Evolutionary conservation across 2,113 vertebrate genomes (phyloP).

Genomic region (Oncorhynchus mykiss): DNA sequence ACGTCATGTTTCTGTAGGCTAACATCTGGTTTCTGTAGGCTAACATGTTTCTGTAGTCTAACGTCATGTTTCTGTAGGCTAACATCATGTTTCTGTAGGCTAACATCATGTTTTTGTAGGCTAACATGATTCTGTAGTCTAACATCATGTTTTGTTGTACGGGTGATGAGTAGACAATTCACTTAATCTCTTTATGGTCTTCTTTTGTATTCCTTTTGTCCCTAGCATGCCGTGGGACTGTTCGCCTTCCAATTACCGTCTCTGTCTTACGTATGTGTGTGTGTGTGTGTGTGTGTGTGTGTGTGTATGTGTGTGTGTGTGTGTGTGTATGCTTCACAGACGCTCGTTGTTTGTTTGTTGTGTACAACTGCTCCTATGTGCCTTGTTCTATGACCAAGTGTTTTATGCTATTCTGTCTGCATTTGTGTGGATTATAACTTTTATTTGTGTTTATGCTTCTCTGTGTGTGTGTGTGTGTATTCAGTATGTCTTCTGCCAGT

Average conservation of each 20-base stretch:
- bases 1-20: too few species aligned
- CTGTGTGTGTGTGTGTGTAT: background rate
- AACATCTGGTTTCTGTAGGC: too few species aligned
- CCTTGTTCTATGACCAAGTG: background rate
- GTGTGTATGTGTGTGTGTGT: background rate
- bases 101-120: too few species aligned
- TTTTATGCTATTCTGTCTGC: too few species aligned
- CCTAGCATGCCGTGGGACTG: constrained; percentile 73
- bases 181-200: constrained; percentile 58
- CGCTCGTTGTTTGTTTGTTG: background rate
- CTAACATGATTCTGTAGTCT: too few species aligned
- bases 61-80: too few species aligned
- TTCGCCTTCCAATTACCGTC: constrained; percentile 70
- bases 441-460: background rate
- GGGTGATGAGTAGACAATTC: constrained; percentile 1
- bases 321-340: background rate
- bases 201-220: constrained; percentile 58
- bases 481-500: background rate
- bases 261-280: constrained; percentile 77
- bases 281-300: background rate
- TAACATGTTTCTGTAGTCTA: too few species aligned
- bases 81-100: too few species aligned
- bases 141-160: background rate
- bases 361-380: background rate
- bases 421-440: background rate